Base-by-base conservation (phyloP, 1,140 invertebrate species). In the Musca vetustissima region DNA sequence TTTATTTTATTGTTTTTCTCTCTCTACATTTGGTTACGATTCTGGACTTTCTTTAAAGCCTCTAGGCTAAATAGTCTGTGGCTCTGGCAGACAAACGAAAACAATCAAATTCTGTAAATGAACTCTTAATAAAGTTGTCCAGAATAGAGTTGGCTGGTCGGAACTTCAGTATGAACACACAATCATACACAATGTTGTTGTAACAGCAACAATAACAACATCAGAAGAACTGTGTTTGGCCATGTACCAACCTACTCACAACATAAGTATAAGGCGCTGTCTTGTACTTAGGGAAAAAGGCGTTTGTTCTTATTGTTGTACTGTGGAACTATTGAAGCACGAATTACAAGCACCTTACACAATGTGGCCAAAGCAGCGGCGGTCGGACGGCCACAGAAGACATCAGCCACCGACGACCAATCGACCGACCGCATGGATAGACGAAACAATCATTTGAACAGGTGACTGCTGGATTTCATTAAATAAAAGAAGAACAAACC, bases 11-110 rank as follows among this genome's bases (percentile, higher is more conserved):
- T n/a, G n/a, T 28, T 64, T 64, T 64, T 64, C 28, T 8, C 28
- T 8, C 15, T 64, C 21, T 64, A 21, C 36, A 48, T 64, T 36
- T 57, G 36, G 36, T 13, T 15, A 59, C 57, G 32, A 36, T 8
- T 21, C 57, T 61, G 19, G 57, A 61, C 57, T 61, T 61, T 61
- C 57, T 61, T 61, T 61, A 36, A 61, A 61, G 57, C 57, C 57
- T 61, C 17, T 19, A 61, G 57, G 57, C 57, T 61, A 61, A 8
- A 28, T 43, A 61, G 57, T 61, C 36, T 43, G 6, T 43, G 11
- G 1, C 36, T 61, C 28, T 61, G 19, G n/a, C n/a, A n/a, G 19
- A 61, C n/a, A 61, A 61, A 61, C 17, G 15, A 57, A 43, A 43
- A 55, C 25, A 61, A 36, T 7, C 28, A 36, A 59, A 61, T 17